A percentile compares a stretch with the other conserved stretches of the same genome.
Evolutionary conservation across 2,888 invertebrate species (phyloP).

Genomic region (Cremastobaeus sp.): DNA sequence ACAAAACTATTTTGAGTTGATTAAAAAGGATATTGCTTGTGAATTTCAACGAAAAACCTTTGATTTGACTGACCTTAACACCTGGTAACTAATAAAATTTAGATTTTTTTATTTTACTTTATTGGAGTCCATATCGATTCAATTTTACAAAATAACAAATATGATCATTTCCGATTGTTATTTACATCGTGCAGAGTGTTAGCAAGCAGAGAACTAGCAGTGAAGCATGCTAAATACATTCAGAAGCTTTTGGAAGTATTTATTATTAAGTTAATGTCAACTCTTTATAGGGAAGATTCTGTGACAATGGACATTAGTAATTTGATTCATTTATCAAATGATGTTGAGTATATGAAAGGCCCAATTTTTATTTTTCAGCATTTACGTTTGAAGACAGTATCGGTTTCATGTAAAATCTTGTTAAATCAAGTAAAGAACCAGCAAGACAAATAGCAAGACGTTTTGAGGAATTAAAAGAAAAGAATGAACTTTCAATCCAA

Average conservation of each 20-base stretch:
- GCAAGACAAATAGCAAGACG: too few species aligned
- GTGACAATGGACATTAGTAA: conserved; percentile 30
- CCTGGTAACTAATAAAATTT: conserved; percentile 29
- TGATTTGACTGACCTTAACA: conserved; percentile 17
- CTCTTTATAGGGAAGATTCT: conserved; percentile 19
- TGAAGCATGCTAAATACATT: conserved; percentile 4
- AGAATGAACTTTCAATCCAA: too few species aligned
- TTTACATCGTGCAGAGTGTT: conserved; percentile 28
- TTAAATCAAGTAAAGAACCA: too few species aligned
- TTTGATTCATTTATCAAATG: conserved; percentile 9
- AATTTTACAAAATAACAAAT: conserved; percentile 13
- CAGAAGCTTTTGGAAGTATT: conserved; percentile 15
- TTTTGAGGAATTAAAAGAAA: too few species aligned
- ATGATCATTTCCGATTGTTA: conserved; percentile 32
- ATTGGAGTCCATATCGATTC: too few species aligned
- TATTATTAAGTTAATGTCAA: conserved; percentile 19
- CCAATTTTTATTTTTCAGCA: background rate
- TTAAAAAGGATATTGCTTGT: background rate
- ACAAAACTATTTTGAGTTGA: background rate
- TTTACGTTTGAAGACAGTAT: conserved; percentile 1
- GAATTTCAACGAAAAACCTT: conserved; percentile 25
- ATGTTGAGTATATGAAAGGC: conserved; percentile 12
- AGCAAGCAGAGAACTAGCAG: conserved; percentile 10
- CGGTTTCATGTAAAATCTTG: too few species aligned
- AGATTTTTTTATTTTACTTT: conserved; percentile 29